phyloP scores from a whole-genome alignment of 92 coral and sea anemone species.

The Umimayanthus chanpuru region DNA sequence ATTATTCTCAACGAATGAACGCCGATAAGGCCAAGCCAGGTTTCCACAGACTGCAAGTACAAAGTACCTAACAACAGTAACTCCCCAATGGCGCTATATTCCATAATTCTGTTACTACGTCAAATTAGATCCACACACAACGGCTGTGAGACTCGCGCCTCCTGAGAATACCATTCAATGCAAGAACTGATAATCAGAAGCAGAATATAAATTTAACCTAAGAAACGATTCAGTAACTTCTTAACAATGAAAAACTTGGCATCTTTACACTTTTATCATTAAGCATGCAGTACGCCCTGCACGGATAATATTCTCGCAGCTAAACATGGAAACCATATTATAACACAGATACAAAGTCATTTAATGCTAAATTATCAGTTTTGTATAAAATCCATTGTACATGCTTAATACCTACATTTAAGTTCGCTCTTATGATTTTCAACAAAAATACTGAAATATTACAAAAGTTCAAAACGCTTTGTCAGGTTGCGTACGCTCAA shows the following conservation, averaged over 20 bases:
- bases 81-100: background rate
- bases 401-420: conserved; percentile 32
- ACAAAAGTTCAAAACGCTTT: conserved; percentile 25
- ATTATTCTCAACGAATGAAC: conserved; percentile 5
- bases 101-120: background rate
- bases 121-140: background rate
- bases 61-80: background rate
- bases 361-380: conserved; percentile 13
- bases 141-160: background rate
- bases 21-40: background rate
- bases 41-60: background rate
- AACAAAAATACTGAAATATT: conserved; percentile 44
- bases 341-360: background rate
- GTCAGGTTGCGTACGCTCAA: conserved; percentile 25
- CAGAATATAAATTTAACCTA: background rate
- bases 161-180: background rate
- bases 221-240: background rate
- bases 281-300: background rate
- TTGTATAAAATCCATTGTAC: conserved; percentile 34
- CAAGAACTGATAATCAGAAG: background rate
- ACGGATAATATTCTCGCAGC: background rate
- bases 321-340: background rate
- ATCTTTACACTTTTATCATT: background rate
- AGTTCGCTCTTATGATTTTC: conserved; percentile 8
- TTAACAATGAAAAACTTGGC: background rate